Evolutionary conservation across 1,140 invertebrate genomes (phyloP).

Genomic region (Acyrthosiphon pisum): DNA sequence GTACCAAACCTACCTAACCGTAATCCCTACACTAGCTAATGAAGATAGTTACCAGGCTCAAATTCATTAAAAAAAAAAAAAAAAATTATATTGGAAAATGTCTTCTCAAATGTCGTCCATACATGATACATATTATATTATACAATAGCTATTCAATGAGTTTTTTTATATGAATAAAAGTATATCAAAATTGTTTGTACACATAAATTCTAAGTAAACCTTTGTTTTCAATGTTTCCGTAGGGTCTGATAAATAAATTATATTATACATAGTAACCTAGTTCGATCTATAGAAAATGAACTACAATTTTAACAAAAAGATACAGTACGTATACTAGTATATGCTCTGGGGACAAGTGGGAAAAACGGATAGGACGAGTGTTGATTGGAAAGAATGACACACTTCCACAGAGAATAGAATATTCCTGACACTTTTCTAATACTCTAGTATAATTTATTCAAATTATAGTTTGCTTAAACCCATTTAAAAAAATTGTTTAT

Average conservation of each 20-base stretch:
- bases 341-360: not conserved
- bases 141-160: not conserved
- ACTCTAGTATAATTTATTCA: not conserved
- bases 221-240: not conserved
- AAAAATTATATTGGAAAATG: not conserved
- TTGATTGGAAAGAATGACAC: constrained; percentile 7
- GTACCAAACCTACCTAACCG: too few relatives aligned
- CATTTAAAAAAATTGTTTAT: not conserved
- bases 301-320: constrained; percentile 2
- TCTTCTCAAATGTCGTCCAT: not conserved
- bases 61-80: too few relatives aligned
- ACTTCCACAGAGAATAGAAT: not conserved
- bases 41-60: too few relatives aligned
- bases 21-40: too few relatives aligned
- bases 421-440: not conserved
- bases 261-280: not conserved
- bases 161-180: not conserved
- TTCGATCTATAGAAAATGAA: not conserved
- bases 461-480: not conserved
- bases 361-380: not conserved
- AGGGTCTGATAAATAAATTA: constrained; percentile 24
- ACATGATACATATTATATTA: not conserved
- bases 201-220: not conserved
- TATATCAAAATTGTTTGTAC: not conserved
- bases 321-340: not conserved